Base-by-base conservation (phyloP, 2,888 invertebrate species). In the Nebria salina region DNA sequence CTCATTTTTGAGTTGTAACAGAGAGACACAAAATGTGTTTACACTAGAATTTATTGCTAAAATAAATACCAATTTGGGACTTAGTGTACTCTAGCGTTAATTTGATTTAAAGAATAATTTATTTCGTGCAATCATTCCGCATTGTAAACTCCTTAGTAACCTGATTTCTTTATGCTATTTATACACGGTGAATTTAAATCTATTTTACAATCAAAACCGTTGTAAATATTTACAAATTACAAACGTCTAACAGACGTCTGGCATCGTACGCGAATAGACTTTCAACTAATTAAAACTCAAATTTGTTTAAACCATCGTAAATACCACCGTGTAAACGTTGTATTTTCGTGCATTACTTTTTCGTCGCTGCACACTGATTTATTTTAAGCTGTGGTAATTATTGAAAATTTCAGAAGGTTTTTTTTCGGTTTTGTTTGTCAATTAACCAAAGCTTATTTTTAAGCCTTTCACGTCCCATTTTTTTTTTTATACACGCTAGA, bases 191-290 rank as follows among this genome's bases (percentile, higher is more conserved):
- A 11, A 54, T 54, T 54, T 54, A 54, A 54, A 54, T 54, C 54
- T 2, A 54, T 54, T 54, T 54, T 54, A 54, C 54, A 54, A 34
- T 34, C 34, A 5, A 13, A 54, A 13, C 54, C 8, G 54, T 7
- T 54, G 54, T 54, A 54, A 54, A 54, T 54, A 54, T 54, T 54
- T 54, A 54, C 54, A 54, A 54, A 54, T 54, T 54, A 54, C 54
- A 54, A 34, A 54, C 13, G 54, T 54, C 54, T 54, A 54, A 54
- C 4, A 54, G 54, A 54, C 54, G 54, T 54, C 54, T 54, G 54
- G 54, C 54, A 54, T 3, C 54, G 54, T 7, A 54, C 54, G 54
- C 54, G 54, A 54, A 54, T 54, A 54, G 54, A 3, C 54, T 54
- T 54, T 54, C 54, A 54, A 13, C 54, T 54, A 54, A 54, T 54